Evolutionary conservation across 2,113 vertebrate genomes (phyloP).

Genomic region (Hippocampus abdominalis): DNA sequence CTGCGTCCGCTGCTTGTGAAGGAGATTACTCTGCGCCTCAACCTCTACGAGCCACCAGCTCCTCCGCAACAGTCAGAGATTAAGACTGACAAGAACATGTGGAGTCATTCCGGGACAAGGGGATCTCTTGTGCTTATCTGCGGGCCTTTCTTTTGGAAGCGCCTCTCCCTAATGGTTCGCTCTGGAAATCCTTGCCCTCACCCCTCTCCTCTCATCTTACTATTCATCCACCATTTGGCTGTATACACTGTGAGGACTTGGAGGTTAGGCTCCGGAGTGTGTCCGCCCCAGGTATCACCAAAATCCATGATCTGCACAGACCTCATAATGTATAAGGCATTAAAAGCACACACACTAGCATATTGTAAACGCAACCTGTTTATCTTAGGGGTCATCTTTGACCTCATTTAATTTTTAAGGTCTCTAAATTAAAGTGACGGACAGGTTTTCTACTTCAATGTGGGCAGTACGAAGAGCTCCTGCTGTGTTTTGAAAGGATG

Average conservation of each 20-base stretch:
- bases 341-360: neutral
- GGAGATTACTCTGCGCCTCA: constrained; percentile 45
- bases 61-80: constrained; percentile 53
- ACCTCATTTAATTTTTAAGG: too few species aligned
- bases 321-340: too few species aligned
- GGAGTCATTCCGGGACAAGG: constrained; percentile 59
- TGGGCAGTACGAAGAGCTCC: too few species aligned
- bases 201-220: neutral
- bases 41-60: constrained; percentile 10
- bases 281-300: constrained; percentile 1
- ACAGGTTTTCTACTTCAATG: too few species aligned
- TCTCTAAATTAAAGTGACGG: too few species aligned
- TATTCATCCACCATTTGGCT: constrained; percentile 18
- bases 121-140: constrained; percentile 43
- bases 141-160: constrained; percentile 31
- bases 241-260: constrained; percentile 2
- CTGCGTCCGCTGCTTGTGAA: constrained; percentile 34
- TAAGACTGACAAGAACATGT: constrained; percentile 65
- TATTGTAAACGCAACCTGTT: too few species aligned
- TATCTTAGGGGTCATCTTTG: too few species aligned
- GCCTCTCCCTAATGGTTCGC: neutral
- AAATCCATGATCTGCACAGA: constrained; percentile 24
- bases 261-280: constrained; percentile 22
- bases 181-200: neutral
- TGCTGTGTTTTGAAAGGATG: too few species aligned